Evolutionary conservation across 2,113 vertebrate species (phyloP), one percentile per base, ranked within the genome.

Genomic region (Rhinopomastus cyanomelas): DNA sequence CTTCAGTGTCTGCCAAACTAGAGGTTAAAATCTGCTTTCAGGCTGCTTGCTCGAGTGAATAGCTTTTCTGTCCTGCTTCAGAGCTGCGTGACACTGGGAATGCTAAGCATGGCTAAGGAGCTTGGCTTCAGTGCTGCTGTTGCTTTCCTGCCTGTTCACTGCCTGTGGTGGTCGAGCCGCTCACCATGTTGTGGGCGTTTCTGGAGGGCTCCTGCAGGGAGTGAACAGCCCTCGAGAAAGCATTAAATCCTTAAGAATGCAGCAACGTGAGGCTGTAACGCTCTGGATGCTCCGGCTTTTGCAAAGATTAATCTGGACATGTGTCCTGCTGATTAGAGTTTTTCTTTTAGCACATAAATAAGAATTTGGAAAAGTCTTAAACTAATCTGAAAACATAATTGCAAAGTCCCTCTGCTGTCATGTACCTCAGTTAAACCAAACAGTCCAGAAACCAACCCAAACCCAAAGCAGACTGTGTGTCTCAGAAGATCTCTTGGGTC

Each of bases 11-110:
- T 95, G 85, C 90, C 91, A 88, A 92, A 93, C 93, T 61, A 91
- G 88, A 91, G 78, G 62, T 86, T 91, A 94, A 88, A 95, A 88
- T 92, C 87, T 92, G 82, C 65, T 92, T 94, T 92, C 73, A 87
- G 87, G 46, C 64, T 94, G 81, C 80, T 87, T 61, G 48, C 67
- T 89, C 74, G 30, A 49, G 48, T 60, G 37, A 83, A 85, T 57
- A 57, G 53, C 42, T 85, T 94, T 93, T 94, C 71, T 57, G 30
- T 88, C 74, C 87, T 93, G 74, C 15, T 61, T 91, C 55, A 79
- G 66, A 87, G 30, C 69, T 72, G 51, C 49, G n/a, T 65, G 61
- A 88, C 61, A 78, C 30, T 53, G 60, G 25, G 48, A 88, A 74
- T 75, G 53, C 77, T 57, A 95, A 88, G 36, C 29, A 78, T 1